Evolutionary conservation across 1,140 invertebrate species (phyloP), one percentile per base, ranked within the genome.

Genomic region (Phortica variegata): DNA sequence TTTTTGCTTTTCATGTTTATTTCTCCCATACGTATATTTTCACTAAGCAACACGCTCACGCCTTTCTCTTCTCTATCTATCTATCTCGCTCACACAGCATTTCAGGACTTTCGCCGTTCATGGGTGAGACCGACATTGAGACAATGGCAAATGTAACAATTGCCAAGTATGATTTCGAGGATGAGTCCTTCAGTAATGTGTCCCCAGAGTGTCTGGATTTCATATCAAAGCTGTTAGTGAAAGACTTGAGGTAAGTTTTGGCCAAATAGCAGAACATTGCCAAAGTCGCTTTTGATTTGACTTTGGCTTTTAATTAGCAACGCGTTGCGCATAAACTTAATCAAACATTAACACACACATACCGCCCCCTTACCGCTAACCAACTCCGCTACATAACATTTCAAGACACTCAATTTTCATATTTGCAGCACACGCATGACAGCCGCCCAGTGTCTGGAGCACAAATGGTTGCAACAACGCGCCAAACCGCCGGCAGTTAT

Each of bases 101-200:
- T 58, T 98, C 95, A 12, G 96, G 96, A 21, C 79, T 99, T 31
- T 98, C 95, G 18, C 96, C 96, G 13, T 98, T 99, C 78, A 95
- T 98, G 91, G 96, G 95, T 7, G 93, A 97, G 68, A 95, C 87
- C 41, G 95, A 98, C 76, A 84, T 93, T 49, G 93, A 98, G 79
- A 98, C 96, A 9, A 95, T 96, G 91, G 91, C 91, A 1, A 97
- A 97, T 75, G 93, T 97, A 1, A 96, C 93, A 3, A 87, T 94
- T 58, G 91, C 91, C 12, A 92, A 94, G 73, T 97, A 93, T 65
- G 94, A 97, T 76, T 97, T 94, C 75, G 93, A 96, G 58, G 92
- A 97, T 74, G 93, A 95, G 76, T 88, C 89, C 19, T 97, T 96
- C 78, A 85, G 89, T 60, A 87, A 90, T 53, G 94, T 96, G 55